A percentile compares a stretch with the other conserved stretches of the same genome.
Evolutionary conservation across 2,888 invertebrate genomes (phyloP).

Genomic region (Seira ritae): DNA sequence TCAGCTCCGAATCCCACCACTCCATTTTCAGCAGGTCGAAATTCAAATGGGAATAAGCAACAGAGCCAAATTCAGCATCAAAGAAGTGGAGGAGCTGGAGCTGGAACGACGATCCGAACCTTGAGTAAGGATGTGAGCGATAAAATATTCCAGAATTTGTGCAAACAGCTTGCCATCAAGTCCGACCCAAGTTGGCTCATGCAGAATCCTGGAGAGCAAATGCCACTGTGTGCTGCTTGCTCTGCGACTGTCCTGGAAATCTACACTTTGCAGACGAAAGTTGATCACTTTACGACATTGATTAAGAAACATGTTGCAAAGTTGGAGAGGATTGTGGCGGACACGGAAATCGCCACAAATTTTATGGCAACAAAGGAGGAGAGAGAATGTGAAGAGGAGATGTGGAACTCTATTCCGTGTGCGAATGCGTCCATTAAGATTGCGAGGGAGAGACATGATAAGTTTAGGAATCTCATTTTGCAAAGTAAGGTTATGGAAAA

Average conservation of each 20-base stretch:
- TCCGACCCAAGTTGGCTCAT: conserved; percentile 52
- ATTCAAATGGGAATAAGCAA: no score
- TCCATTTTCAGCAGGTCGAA: conserved; percentile 7
- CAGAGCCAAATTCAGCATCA: background rate
- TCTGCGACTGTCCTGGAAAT: conserved; percentile 46
- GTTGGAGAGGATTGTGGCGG: conserved; percentile 51
- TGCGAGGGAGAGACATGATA: conserved; percentile 50
- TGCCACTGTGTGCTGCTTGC: conserved; percentile 51
- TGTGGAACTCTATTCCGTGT: conserved; percentile 51
- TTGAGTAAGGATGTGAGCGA: conserved; percentile 54
- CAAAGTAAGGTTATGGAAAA: conserved; percentile 27
- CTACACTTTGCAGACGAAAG: conserved; percentile 46
- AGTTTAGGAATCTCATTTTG: conserved; percentile 47
- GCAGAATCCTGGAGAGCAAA: conserved; percentile 52
- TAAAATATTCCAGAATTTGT: conserved; percentile 54
- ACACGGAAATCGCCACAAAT: conserved; percentile 51
- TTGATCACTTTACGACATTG: conserved; percentile 49
- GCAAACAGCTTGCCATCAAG: conserved; percentile 46
- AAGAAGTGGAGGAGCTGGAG: background rate
- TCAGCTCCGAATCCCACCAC: background rate
- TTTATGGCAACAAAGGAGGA: conserved; percentile 57
- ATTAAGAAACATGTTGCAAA: conserved; percentile 49
- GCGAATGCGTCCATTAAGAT: conserved; percentile 37
- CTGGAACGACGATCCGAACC: conserved; percentile 46
- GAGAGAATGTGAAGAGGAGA: conserved; percentile 44